A percentile compares a stretch with the other conserved stretches of the same genome.
These are phyloP conservation scores for Blastobasis adustella DNA, from an alignment of 2,888 invertebrate genomes.

Conservation along the genomic window DNA sequence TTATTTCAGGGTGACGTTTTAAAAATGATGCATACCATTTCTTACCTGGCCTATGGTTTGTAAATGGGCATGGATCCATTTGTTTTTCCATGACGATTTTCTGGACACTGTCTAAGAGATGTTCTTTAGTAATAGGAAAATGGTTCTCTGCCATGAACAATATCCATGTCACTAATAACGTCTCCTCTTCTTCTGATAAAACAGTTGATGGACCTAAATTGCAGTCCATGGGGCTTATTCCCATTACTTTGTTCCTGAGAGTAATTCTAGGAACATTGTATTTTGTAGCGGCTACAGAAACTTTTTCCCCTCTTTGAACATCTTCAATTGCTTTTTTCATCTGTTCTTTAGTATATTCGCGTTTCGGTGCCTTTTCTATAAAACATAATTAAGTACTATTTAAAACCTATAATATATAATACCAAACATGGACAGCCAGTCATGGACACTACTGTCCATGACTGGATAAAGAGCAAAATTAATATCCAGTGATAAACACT, in stretches of 20 bases:
- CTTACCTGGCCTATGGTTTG: slow-evolving; percentile 28
- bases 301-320: slow-evolving; percentile 10
- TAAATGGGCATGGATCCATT: slow-evolving; percentile 14
- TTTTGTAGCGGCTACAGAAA: slow-evolving; percentile 9
- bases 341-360: slow-evolving; percentile 11
- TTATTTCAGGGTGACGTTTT: slow-evolving; percentile 9
- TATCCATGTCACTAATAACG: slow-evolving; percentile 20
- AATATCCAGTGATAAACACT: background rate
- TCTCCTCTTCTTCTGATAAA: slow-evolving; percentile 10
- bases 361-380: slow-evolving; percentile 14
- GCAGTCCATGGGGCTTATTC: slow-evolving; percentile 13
- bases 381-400: slow-evolving; percentile 1
- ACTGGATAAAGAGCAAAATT: slow-evolving; percentile 5
- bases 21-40: slow-evolving; percentile 34
- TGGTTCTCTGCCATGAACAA: slow-evolving; percentile 20
- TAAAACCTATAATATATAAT: background rate
- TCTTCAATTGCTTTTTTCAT: slow-evolving; percentile 14
- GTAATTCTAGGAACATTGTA: slow-evolving; percentile 15
- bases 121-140: slow-evolving; percentile 29
- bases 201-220: slow-evolving; percentile 8
- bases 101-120: slow-evolving; percentile 26
- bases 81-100: slow-evolving; percentile 10
- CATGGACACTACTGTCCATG: slow-evolving; percentile 6
- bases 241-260: slow-evolving; percentile 12
- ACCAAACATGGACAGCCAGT: slow-evolving; percentile 2